Conservation (phyloP, 2,888 invertebrate genomes). For the Nomada ruficornis region DNA sequence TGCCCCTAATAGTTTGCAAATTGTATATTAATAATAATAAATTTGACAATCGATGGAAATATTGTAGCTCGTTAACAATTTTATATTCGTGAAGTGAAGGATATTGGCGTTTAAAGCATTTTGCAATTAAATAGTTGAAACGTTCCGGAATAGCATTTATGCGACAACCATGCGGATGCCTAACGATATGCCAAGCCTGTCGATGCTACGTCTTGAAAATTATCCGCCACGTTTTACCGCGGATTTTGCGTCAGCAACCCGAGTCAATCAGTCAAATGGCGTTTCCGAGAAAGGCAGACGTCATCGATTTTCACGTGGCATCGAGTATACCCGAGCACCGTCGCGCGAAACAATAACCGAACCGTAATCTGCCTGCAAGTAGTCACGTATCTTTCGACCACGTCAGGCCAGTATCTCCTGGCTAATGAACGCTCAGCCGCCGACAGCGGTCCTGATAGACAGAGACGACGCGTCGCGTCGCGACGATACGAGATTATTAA, state of each 20-base stretch:
- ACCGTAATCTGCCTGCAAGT: conserved; percentile 30
- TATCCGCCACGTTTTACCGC: background rate
- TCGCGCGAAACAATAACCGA: conserved; percentile 14
- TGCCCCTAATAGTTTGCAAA: too few species aligned
- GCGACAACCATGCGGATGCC: too few species aligned
- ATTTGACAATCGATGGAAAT: too few species aligned
- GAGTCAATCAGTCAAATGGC: conserved; percentile 6
- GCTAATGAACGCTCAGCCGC: conserved; percentile 61
- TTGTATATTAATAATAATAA: too few species aligned
- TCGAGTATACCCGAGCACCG: background rate
- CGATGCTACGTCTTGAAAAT: too few species aligned
- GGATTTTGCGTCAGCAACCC: background rate
- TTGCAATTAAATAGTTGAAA: too few species aligned
- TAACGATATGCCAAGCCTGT: too few species aligned
- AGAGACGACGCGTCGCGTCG: conserved; percentile 38
- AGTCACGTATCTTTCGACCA: conserved; percentile 43
- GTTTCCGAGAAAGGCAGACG: background rate
- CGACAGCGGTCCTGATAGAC: conserved; percentile 49
- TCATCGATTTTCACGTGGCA: background rate
- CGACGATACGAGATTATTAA: conserved; percentile 71
- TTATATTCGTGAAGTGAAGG: too few species aligned
- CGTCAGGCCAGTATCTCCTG: conserved; percentile 50
- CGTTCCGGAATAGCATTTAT: too few species aligned
- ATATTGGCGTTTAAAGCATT: too few species aligned
- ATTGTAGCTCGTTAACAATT: too few species aligned